A percentile compares a stretch with the other conserved stretches of the same genome.
Evolutionary conservation across 2,888 invertebrate genomes (phyloP).

Genomic region (Agriopis aurantiaria): DNA sequence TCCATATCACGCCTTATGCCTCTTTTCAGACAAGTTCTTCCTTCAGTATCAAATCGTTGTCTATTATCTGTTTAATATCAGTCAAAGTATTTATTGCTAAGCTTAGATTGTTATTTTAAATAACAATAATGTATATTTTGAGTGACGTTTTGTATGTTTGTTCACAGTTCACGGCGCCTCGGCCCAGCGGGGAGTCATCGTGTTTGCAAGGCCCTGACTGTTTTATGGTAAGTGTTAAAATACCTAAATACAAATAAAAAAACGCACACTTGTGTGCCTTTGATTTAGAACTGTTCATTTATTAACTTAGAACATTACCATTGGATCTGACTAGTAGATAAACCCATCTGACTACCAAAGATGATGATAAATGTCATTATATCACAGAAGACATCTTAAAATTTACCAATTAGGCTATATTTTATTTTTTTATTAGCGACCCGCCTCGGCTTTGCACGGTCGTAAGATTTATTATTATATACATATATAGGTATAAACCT

Average conservation of each 20-base stretch:
- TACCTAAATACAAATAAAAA: slow-evolving; percentile 7
- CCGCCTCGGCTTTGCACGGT: too few species aligned
- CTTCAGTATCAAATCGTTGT: not conserved
- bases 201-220: slow-evolving; percentile 90
- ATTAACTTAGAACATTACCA: not conserved
- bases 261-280: slow-evolving; percentile 15
- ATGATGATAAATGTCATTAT: not conserved
- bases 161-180: slow-evolving; percentile 88
- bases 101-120: slow-evolving; percentile 39
- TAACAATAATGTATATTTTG: slow-evolving; percentile 53
- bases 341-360: not conserved
- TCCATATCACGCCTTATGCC: too few species aligned
- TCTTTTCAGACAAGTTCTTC: not conserved
- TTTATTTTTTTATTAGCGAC: too few species aligned
- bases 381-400: not conserved
- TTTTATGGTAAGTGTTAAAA: slow-evolving; percentile 88
- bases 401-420: not conserved
- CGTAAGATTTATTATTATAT: too few species aligned
- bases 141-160: slow-evolving; percentile 73
- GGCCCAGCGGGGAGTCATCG: slow-evolving; percentile 88
- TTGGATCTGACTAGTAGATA: not conserved
- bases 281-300: not conserved
- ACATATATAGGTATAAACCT: too few species aligned
- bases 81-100: slow-evolving; percentile 26
- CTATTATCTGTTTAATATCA: not conserved